Percentiles rank a stretch among this genome's conserved stretches.
Conservation (phyloP, 2,888 invertebrate genomes). For the Norana najaformis region DNA sequence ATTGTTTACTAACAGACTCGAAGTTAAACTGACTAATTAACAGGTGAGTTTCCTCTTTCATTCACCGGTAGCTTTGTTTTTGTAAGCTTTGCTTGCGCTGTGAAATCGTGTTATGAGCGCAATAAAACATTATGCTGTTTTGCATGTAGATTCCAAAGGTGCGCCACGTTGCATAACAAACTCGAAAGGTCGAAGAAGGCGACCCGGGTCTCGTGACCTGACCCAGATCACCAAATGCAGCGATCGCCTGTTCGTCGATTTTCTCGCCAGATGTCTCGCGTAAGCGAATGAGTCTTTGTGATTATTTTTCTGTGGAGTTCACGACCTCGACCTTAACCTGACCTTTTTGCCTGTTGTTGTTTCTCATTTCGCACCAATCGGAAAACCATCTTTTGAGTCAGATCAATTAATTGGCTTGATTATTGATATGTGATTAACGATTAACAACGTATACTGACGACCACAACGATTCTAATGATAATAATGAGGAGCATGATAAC, state of each 20-base stretch:
- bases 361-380: too few species aligned
- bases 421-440: too few species aligned
- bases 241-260: constrained; percentile 88
- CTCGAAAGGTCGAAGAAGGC: constrained; percentile 87
- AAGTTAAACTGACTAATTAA: too few species aligned
- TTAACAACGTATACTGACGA: too few species aligned
- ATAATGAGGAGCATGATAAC: too few species aligned
- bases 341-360: constrained; percentile 62
- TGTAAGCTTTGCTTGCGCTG: too few species aligned
- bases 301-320: constrained; percentile 41
- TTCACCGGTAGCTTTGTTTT: too few species aligned
- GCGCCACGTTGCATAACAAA: constrained; percentile 87
- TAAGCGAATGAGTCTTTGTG: constrained; percentile 66
- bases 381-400: too few species aligned
- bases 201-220: constrained; percentile 82
- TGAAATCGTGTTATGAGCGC: neutral
- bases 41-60: too few species aligned
- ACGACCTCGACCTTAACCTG: neutral
- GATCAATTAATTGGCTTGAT: too few species aligned
- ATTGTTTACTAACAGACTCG: too few species aligned
- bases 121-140: neutral
- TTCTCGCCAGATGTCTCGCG: constrained; percentile 86
- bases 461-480: too few species aligned
- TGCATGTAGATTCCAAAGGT: constrained; percentile 84
- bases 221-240: constrained; percentile 80